Percentiles rank a stretch among this genome's conserved stretches.
These are phyloP conservation scores for Xenus cinereus DNA, from an alignment of 2,113 vertebrate species.

Conservation along the genomic window DNA sequence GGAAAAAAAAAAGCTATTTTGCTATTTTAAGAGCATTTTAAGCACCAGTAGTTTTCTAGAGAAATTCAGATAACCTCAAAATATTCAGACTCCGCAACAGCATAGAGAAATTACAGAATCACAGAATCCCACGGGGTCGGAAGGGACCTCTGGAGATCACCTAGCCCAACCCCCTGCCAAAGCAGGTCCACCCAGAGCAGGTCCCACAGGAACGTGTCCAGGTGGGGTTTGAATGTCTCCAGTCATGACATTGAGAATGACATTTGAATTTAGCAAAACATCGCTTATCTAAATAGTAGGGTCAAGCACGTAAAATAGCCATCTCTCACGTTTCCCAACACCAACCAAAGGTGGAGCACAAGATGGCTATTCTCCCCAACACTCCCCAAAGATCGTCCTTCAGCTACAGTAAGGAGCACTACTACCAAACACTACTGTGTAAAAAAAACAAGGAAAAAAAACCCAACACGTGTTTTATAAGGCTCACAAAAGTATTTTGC, in stretches of 20 bases:
- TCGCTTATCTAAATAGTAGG: background rate
- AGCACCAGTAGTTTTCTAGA: background rate
- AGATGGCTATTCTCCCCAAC: too few relatives aligned
- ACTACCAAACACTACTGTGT: background rate
- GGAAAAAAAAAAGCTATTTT: too few relatives aligned
- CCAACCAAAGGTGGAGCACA: background rate
- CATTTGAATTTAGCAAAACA: background rate
- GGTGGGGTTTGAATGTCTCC: too few relatives aligned
- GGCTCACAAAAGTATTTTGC: background rate
- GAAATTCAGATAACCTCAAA: background rate
- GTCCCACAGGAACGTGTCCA: too few relatives aligned
- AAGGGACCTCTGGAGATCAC: too few relatives aligned
- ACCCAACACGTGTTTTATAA: rapidly evolving
- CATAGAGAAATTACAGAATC: background rate
- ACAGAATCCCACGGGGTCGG: too few relatives aligned
- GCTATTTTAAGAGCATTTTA: background rate
- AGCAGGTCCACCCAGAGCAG: too few relatives aligned
- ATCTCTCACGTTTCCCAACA: background rate
- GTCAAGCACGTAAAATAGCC: background rate
- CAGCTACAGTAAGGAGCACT: background rate
- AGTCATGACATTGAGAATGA: background rate
- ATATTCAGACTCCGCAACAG: background rate
- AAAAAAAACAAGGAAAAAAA: background rate
- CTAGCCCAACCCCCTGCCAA: too few relatives aligned
- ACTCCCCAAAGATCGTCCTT: background rate